Base-by-base conservation (phyloP, 1,140 invertebrate genomes). In the Heliconius hermathena region DNA sequence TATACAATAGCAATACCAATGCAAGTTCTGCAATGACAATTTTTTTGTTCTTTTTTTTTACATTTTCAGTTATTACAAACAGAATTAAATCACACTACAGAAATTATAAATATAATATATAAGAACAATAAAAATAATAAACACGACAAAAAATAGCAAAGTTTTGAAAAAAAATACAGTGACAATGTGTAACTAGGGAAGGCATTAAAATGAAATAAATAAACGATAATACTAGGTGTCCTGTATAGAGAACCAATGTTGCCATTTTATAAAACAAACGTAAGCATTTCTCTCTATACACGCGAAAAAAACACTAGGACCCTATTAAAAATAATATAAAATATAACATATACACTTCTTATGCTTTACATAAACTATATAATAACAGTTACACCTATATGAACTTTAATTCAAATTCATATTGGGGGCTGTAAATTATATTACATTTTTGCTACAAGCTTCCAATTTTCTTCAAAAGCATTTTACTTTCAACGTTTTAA, bases 311-410 rank as follows among this genome's bases (percentile, higher is more conserved):
- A 66, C 76, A 70, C 73, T 73, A 57, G 38, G 38, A 73, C 79
- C 82, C 86, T 83, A 81, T 83, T 86, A 86, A 91, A 92, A 90
- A 83, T 83, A 90, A 88, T 90, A 91, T 88, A 91, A 92, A 93
- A 91, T 92, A 94, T 93, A 93, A 93, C 91, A 93, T 89, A 90
- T 92, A 93, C 91, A 92, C 86, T 89, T 93, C 92, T 92, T 94
- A 94, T 87, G 87, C 80, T 89, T 94, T 94, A 94, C 86, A 93
- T 93, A 92, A 93, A 93, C 93, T 78, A 81, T 94, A 93, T 92
- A 89, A 89, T 91, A 92, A 93, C 91, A 92, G 89, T 93, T 94
- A 93, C 87, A 85, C 87, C 90, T 93, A 92, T 88, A 94, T 91
- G 88, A 93, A 94, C 91, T 88, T 86, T 91, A 86, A 89, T 91